These are phyloP conservation scores for Caenorhabditis sp. DNA, from an alignment of 2,888 invertebrate genomes.

Conservation along the genomic window DNA sequence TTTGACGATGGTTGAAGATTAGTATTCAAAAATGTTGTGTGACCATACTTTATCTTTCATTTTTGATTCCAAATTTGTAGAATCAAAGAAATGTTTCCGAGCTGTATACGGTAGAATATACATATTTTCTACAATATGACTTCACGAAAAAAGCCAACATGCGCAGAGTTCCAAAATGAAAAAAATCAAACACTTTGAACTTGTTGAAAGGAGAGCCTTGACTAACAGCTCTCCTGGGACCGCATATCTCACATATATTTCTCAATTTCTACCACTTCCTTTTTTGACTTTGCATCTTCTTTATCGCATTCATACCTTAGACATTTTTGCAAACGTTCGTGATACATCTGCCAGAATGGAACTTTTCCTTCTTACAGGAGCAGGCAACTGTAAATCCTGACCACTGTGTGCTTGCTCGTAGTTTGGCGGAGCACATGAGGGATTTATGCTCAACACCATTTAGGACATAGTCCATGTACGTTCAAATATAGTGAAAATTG, in stretches of 20 bases:
- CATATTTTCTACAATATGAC: background rate
- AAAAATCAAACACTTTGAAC: slow-evolving; percentile 24
- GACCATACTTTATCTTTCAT: no score
- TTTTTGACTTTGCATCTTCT: slow-evolving; percentile 18
- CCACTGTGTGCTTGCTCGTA: slow-evolving; percentile 35
- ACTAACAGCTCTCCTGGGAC: slow-evolving; percentile 32
- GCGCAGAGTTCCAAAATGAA: slow-evolving; percentile 14
- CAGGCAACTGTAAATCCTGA: slow-evolving; percentile 11
- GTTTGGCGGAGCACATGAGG: slow-evolving; percentile 55
- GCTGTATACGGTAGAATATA: background rate
- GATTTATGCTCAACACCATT: slow-evolving; percentile 60
- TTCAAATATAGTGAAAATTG: background rate
- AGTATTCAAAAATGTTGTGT: no score
- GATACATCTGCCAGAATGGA: slow-evolving; percentile 62
- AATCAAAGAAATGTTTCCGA: no score
- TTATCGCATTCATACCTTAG: slow-evolving; percentile 41
- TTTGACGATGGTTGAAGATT: no score
- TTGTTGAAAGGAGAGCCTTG: slow-evolving; percentile 35
- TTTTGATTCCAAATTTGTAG: no score
- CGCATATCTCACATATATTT: slow-evolving; percentile 11
- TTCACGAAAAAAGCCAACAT: background rate
- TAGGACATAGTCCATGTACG: background rate
- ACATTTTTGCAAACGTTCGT: slow-evolving; percentile 62
- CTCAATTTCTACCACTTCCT: slow-evolving; percentile 25
- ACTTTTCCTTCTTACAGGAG: slow-evolving; percentile 33